Base-by-base conservation (phyloP, 1,140 invertebrate genomes). In the Hycleus cichorii region DNA sequence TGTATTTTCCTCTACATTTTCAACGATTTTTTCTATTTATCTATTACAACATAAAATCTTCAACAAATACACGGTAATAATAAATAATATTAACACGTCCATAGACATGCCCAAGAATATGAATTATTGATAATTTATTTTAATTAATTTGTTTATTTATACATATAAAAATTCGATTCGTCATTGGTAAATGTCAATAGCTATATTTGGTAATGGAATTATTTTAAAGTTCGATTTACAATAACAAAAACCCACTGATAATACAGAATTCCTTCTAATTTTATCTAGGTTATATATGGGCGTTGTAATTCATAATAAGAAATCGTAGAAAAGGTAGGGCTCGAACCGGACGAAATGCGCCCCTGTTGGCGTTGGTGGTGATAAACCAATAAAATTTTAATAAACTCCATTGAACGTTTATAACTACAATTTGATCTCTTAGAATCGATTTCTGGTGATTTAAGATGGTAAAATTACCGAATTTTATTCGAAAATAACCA, bases 171-270 rank as follows among this genome's bases (percentile, higher is more conserved):
- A 26, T 46, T 38, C 27, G 51, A 53, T 53, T 46, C 40, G 51
- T 53, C 51, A 53, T 52, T 44, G 39, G 4, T 42, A 52, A 52
- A 52, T 53, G 51, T 53, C 51, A 53, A 53, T 53, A 53, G 51
- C 43, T 45, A 53, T 45, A 53, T 53, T 53, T 46, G 43, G 51
- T 53, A 38, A 38, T 42, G 51, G 32, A 32, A 32, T 32, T 32
- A 32, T 32, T 32, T 32, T 32, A 32, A 32, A 32, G 32, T 32
- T 32, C 32, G 7, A 7, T 7, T 32, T 32, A 32, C 18, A 53
- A 53, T 53, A 46, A 45, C 43, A 44, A 27, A 38, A 44, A 42
- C 25, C 50, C 24, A 43, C 50, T 52, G 40, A 46, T 38, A 11
- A 42, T 46, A 53, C 44, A 45, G 46, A 53, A 53, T 42, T 53